Evolutionary conservation across 23 tunicate genomes (phyloP).

Genomic region (Diplosoma virens): DNA sequence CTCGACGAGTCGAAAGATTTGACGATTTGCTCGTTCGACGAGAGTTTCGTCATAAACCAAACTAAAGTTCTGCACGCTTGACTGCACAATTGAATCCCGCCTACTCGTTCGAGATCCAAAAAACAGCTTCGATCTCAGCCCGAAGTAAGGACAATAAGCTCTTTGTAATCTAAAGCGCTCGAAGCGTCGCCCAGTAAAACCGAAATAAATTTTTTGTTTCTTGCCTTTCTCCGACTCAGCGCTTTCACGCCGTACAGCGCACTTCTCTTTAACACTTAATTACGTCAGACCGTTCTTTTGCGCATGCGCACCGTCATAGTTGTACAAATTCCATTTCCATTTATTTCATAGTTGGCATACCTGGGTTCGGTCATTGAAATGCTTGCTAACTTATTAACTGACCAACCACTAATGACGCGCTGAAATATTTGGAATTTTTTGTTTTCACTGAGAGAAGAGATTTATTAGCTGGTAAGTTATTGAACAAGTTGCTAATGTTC

Average conservation of each 20-base stretch:
- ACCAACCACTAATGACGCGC: conserved; percentile 28
- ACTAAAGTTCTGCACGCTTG: conserved; percentile 19
- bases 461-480: conserved; percentile 31
- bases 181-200: conserved; percentile 29
- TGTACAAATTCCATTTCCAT: conserved; percentile 76
- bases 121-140: not conserved
- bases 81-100: conserved; percentile 24
- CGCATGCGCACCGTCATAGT: conserved; percentile 85
- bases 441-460: conserved; percentile 1
- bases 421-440: conserved; percentile 16
- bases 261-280: conserved; percentile 46
- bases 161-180: conserved; percentile 54
- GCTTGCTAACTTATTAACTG: conserved; percentile 15
- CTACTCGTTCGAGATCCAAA: not conserved
- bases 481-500: conserved; percentile 4
- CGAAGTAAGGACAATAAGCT: conserved; percentile 33
- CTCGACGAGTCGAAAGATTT: too few species aligned
- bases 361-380: conserved; percentile 22
- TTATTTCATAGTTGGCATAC: conserved; percentile 88
- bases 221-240: not conserved
- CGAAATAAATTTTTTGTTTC: conserved; percentile 34
- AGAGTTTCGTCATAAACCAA: too few species aligned
- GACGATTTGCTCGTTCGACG: too few species aligned
- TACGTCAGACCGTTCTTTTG: conserved; percentile 74
- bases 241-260: conserved; percentile 17